phyloP scores from a whole-genome alignment of 2,113 vertebrate species.

The Chloropsis hardwickii region DNA sequence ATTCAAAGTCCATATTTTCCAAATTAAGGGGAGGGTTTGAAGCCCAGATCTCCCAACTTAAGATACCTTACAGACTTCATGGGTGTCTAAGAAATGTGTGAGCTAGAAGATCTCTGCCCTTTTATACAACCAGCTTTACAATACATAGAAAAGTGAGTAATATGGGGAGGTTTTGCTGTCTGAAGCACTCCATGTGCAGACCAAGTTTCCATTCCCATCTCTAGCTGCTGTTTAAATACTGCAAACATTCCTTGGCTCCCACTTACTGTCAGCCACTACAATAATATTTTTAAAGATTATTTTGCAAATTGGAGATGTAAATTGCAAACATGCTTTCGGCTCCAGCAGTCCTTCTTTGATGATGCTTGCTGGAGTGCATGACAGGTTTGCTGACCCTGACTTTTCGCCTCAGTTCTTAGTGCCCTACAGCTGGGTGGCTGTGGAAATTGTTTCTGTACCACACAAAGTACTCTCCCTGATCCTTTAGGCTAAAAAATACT shows the following conservation, averaged over 20 bases:
- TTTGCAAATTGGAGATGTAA: not conserved
- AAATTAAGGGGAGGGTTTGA: not conserved
- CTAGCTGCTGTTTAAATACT: not conserved
- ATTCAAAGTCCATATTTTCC: not conserved
- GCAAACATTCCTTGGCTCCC: not conserved
- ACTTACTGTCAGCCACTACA: not conserved
- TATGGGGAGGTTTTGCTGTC: not conserved
- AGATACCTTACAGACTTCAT: not conserved
- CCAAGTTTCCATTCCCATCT: not conserved
- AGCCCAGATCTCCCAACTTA: not conserved
- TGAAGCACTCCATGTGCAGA: not conserved
- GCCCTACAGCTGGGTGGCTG: not conserved
- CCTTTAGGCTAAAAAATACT: not conserved
- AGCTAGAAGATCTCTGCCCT: not conserved
- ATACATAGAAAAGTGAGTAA: not conserved
- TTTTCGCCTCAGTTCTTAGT: not conserved
- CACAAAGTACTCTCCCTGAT: not conserved
- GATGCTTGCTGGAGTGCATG: not conserved
- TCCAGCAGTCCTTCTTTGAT: not conserved
- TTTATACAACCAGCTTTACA: not conserved
- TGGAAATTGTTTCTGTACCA: not conserved
- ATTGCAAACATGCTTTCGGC: not conserved
- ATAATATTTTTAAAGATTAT: not conserved
- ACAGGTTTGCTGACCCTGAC: not conserved
- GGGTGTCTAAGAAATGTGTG: not conserved